Conservation (phyloP, 1,140 invertebrate species). For the Drosophila pruinosa region DNA sequence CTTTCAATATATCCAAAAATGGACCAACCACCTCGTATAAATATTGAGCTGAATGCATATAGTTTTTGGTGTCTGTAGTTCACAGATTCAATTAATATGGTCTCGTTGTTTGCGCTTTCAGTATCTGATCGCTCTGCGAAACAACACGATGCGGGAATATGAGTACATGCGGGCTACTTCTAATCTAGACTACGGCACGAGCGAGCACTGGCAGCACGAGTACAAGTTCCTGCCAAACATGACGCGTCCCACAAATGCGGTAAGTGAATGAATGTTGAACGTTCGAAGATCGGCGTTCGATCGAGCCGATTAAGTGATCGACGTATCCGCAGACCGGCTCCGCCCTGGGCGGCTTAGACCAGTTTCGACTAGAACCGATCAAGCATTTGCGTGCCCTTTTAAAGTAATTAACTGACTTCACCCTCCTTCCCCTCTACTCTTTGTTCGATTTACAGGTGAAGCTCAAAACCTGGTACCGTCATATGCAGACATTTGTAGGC, state of each 20-base stretch:
- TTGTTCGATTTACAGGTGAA: conserved; percentile 40
- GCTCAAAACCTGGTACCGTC: conserved; percentile 71
- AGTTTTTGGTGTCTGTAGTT: too few species aligned
- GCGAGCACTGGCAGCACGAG: conserved; percentile 51
- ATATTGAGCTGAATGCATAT: too few species aligned
- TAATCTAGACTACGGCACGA: conserved; percentile 51
- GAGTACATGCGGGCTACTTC: conserved; percentile 26
- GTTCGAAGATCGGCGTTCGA: background rate
- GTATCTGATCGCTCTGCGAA: conserved; percentile 47
- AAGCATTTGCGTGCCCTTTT: conserved; percentile 52
- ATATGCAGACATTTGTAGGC: conserved; percentile 69
- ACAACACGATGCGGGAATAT: conserved; percentile 51
- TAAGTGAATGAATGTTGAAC: conserved; percentile 42
- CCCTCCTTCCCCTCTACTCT: background rate
- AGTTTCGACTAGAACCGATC: conserved; percentile 33
- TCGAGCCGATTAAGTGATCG: background rate
- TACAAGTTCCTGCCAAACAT: conserved; percentile 78
- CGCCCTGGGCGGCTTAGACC: conserved; percentile 66
- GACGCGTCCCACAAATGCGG: conserved; percentile 55
- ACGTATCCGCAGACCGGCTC: conserved; percentile 53
- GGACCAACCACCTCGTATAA: too few species aligned
- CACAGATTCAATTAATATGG: too few species aligned
- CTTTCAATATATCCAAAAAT: too few species aligned
- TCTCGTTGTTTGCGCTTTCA: conserved; percentile 15
- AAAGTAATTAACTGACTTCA: background rate